phyloP scores from a whole-genome alignment of 2,888 invertebrate genomes.

The Dyspetes luteomarginatus region DNA sequence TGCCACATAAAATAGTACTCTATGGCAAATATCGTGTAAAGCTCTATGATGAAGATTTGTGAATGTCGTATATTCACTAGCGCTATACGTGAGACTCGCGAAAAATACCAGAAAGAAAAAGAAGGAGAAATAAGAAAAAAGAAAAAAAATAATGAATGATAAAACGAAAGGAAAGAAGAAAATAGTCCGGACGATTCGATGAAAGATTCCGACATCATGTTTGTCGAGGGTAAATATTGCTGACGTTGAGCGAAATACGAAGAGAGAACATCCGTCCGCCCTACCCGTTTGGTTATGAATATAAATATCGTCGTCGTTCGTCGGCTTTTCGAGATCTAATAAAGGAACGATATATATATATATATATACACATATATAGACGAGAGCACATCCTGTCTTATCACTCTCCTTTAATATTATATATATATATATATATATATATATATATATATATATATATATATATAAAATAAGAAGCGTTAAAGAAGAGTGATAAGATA shows the following conservation, averaged over 20 bases:
- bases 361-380: too few relatives aligned
- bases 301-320: constrained; percentile 69
- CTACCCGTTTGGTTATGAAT: constrained; percentile 71
- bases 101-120: not conserved
- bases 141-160: constrained; percentile 25
- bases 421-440: not conserved
- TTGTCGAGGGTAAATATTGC: constrained; percentile 74
- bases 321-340: constrained; percentile 56
- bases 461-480: constrained; percentile 1
- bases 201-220: constrained; percentile 73
- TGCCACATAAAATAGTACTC: constrained; percentile 53
- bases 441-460: not conserved
- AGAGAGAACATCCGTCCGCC: constrained; percentile 45
- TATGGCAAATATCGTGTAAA: constrained; percentile 24
- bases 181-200: constrained; percentile 63
- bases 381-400: not conserved
- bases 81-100: constrained; percentile 14
- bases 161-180: constrained; percentile 54
- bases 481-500: not conserved
- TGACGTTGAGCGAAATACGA: constrained; percentile 58
- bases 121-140: constrained; percentile 40
- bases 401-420: not conserved
- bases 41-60: constrained; percentile 49
- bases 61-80: constrained; percentile 37
- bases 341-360: constrained; percentile 22